Percentiles rank a stretch among this genome's conserved stretches.
These are phyloP conservation scores for Macropodus opercularis DNA, from an alignment of 2,797 vertebrate species.

Conservation along the genomic window DNA sequence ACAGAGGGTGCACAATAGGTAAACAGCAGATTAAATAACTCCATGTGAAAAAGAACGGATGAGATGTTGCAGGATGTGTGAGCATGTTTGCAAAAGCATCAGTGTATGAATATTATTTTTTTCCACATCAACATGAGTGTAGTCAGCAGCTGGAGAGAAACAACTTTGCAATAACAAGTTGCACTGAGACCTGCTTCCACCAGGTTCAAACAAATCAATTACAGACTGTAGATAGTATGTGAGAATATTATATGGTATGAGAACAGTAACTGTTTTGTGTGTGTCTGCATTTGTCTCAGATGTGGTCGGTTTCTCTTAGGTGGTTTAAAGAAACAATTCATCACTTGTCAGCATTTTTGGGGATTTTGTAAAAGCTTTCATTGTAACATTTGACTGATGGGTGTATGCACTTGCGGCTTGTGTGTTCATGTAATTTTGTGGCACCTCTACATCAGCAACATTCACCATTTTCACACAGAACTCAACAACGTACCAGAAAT, in stretches of 20 bases:
- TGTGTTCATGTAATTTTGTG: slow-evolving; percentile 49
- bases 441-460: slow-evolving; percentile 12
- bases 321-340: slow-evolving; percentile 59
- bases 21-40: slow-evolving; percentile 55
- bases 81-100: slow-evolving; percentile 21
- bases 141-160: slow-evolving; percentile 31
- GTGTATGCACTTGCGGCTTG: slow-evolving; percentile 37
- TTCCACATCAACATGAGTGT: not conserved
- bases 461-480: slow-evolving; percentile 15
- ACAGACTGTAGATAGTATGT: not conserved
- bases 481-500: slow-evolving; percentile 15
- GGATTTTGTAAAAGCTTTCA: slow-evolving; percentile 54
- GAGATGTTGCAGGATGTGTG: slow-evolving; percentile 29
- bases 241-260: not conserved
- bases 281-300: slow-evolving; percentile 57
- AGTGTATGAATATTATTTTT: slow-evolving; percentile 6
- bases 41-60: slow-evolving; percentile 8
- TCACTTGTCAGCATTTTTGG: slow-evolving; percentile 48
- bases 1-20: slow-evolving; percentile 27
- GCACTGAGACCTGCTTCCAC: slow-evolving; percentile 40
- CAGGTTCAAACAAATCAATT: slow-evolving; percentile 54
- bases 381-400: slow-evolving; percentile 45
- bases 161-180: slow-evolving; percentile 57
- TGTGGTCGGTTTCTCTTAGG: slow-evolving; percentile 50
- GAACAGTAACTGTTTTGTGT: slow-evolving; percentile 5